Evolutionary conservation across 1,140 invertebrate species (phyloP).

Genomic region (Ditylenchus dipsaci): DNA sequence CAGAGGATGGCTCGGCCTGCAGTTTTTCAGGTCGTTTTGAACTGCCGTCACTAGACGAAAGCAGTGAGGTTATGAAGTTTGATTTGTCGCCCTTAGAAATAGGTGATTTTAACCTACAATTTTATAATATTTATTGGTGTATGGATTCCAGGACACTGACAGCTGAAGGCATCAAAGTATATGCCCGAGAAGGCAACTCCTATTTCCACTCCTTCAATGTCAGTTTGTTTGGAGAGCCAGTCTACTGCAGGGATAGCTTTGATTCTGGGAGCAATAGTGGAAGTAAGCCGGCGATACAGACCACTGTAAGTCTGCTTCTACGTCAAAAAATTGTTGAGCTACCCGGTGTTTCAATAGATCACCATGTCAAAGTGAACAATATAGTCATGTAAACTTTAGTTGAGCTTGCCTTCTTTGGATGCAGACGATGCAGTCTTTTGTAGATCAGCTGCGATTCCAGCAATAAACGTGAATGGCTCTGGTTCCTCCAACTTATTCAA

Average conservation of each 20-base stretch:
- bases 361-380: too few species aligned
- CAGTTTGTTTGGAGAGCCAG: slow-evolving; percentile 62
- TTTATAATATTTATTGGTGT: too few species aligned
- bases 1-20: slow-evolving; percentile 29
- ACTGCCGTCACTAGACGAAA: slow-evolving; percentile 20
- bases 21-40: slow-evolving; percentile 43
- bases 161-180: slow-evolving; percentile 61
- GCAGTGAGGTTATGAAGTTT: slow-evolving; percentile 15
- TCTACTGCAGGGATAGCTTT: slow-evolving; percentile 23
- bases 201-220: slow-evolving; percentile 67
- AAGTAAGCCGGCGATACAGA: too few species aligned
- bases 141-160: slow-evolving; percentile 59
- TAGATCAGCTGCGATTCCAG: slow-evolving; percentile 35
- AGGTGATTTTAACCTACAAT: slow-evolving; percentile 6
- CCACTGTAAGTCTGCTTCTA: too few species aligned
- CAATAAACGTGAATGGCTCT: neutral
- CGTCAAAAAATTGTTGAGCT: too few species aligned
- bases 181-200: slow-evolving; percentile 65
- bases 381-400: neutral
- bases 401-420: neutral
- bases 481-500: neutral
- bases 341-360: too few species aligned
- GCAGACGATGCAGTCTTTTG: slow-evolving; percentile 30
- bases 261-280: neutral
- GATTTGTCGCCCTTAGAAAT: slow-evolving; percentile 28